These are phyloP conservation scores for Argynnis bischoffii DNA, from an alignment of 2,888 invertebrate species.

Conservation along the genomic window DNA sequence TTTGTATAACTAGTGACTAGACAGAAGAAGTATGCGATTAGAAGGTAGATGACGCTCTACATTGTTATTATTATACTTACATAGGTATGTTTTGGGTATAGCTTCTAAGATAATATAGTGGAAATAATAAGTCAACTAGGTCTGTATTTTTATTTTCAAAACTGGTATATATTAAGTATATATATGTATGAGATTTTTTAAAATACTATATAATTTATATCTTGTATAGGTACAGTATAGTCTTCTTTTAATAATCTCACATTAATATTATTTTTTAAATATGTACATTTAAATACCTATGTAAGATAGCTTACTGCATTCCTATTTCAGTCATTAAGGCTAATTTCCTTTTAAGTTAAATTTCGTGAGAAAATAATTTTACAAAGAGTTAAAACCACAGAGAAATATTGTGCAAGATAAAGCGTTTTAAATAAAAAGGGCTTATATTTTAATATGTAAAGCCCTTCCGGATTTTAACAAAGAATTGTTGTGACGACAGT, in stretches of 20 bases:
- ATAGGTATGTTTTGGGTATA: background rate
- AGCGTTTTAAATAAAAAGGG: slow-evolving; percentile 33
- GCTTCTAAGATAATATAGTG: no score
- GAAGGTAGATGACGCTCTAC: background rate
- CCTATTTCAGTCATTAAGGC: slow-evolving; percentile 39
- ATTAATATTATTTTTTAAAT: background rate
- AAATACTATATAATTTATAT: no score
- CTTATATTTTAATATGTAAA: slow-evolving; percentile 37
- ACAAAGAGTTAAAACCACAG: slow-evolving; percentile 40
- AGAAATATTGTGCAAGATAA: slow-evolving; percentile 46
- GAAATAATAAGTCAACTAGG: no score
- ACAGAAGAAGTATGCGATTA: background rate
- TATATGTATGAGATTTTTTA: no score
- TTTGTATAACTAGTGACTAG: background rate
- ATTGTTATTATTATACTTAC: background rate
- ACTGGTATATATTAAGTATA: no score
- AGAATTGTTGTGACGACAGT: slow-evolving; percentile 64
- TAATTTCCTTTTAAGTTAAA: slow-evolving; percentile 34
- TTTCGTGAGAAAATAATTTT: slow-evolving; percentile 39
- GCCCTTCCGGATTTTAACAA: slow-evolving; percentile 67
- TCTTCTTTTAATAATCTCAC: no score
- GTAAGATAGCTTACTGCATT: slow-evolving; percentile 7
- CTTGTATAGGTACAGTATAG: no score
- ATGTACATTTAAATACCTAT: background rate
- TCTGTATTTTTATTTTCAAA: no score